Percentiles rank a stretch among this genome's conserved stretches.
phyloP scores from a whole-genome alignment of 2,888 invertebrate genomes.

The Microctonus hyperodae region DNA sequence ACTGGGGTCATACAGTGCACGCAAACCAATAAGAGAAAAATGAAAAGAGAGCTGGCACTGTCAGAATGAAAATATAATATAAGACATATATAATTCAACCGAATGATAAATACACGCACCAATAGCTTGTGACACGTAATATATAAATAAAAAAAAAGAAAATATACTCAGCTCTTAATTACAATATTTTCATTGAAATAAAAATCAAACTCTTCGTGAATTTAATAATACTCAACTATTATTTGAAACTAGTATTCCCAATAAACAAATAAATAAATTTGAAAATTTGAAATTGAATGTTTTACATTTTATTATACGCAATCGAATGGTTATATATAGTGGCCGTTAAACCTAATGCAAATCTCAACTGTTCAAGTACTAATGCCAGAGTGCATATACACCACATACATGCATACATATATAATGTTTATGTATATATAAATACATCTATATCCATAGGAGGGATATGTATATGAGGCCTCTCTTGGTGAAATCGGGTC shows the following conservation, averaged over 20 bases:
- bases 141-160: background rate
- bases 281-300: background rate
- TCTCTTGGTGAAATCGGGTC: conserved; percentile 20
- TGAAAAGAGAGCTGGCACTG: background rate
- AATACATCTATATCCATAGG: background rate
- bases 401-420: too few species aligned
- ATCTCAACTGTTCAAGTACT: background rate
- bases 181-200: background rate
- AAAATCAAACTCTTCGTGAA: too few species aligned
- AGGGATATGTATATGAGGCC: conserved; percentile 5
- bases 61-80: conserved; percentile 7
- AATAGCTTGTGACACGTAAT: conserved; percentile 17
- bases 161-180: background rate
- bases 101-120: conserved; percentile 7
- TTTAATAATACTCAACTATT: too few species aligned
- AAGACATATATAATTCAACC: conserved; percentile 11
- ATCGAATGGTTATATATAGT: background rate
- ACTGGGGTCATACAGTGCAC: conserved; percentile 1
- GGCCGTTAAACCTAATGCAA: conserved; percentile 13
- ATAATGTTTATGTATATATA: background rate
- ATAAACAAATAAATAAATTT: background rate
- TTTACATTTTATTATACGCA: background rate
- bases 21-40: conserved; percentile 15
- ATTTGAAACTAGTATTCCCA: background rate
- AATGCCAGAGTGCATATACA: conserved; percentile 1